phyloP scores from a whole-genome alignment of 2,797 vertebrate genomes.

The Pseudochirops corinnae region DNA sequence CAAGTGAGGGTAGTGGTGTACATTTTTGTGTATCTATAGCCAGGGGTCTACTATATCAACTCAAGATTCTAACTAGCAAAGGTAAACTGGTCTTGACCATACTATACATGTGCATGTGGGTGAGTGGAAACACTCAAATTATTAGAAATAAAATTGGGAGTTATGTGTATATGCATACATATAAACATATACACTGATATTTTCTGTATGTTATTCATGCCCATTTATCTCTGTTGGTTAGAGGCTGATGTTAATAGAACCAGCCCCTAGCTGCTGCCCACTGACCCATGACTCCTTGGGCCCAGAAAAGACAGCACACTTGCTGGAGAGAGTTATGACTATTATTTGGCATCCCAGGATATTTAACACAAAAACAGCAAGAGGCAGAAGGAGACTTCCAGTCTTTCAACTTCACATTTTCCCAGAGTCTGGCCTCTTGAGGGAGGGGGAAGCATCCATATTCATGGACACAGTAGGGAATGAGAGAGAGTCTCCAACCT shows the following conservation, averaged over 20 bases:
- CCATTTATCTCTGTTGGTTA: not conserved
- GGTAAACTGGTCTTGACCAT: not conserved
- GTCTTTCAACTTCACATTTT: not conserved
- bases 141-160: not conserved
- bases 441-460: not conserved
- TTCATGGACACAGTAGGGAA: not conserved
- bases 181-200: not conserved
- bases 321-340: slow-evolving; percentile 1
- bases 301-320: not conserved
- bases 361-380: slow-evolving; percentile 18
- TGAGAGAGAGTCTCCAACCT: not conserved
- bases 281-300: not conserved
- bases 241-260: slow-evolving; percentile 4
- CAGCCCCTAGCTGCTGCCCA: not conserved
- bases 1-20: not conserved
- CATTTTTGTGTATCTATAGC: not conserved
- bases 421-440: not conserved
- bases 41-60: not conserved
- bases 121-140: not conserved
- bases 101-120: not conserved
- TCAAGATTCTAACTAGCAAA: not conserved
- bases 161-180: not conserved
- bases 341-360: slow-evolving; percentile 29
- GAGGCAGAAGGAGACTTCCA: not conserved
- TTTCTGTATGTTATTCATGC: slow-evolving; percentile 11